A percentile compares a stretch with the other conserved stretches of the same genome.
These are phyloP conservation scores for Lindbergichthys nudifrons DNA, from an alignment of 2,797 vertebrate species.

Conservation along the genomic window DNA sequence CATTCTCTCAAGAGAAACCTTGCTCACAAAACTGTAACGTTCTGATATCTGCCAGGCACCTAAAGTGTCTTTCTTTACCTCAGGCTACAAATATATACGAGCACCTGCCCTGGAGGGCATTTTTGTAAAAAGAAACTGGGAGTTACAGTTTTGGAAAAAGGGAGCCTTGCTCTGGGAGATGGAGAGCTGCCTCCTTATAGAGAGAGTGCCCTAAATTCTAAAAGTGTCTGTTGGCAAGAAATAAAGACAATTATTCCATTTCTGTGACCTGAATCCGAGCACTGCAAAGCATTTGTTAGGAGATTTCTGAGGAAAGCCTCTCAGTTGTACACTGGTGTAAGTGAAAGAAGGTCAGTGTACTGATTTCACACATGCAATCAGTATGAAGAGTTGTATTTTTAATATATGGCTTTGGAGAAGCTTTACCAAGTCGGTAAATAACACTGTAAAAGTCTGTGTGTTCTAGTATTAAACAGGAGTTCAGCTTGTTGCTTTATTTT, in stretches of 20 bases:
- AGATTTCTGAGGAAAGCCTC: neutral
- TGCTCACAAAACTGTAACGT: slow-evolving; percentile 34
- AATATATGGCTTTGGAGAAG: no score
- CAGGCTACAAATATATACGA: slow-evolving; percentile 32
- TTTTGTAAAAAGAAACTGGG: slow-evolving; percentile 28
- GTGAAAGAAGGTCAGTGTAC: no score
- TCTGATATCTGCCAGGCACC: slow-evolving; percentile 30
- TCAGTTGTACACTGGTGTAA: no score
- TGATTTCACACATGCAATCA: no score
- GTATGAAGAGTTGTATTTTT: no score
- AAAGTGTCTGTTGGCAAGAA: slow-evolving; percentile 2
- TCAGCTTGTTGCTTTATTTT: neutral
- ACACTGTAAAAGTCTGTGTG: neutral
- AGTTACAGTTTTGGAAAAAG: neutral
- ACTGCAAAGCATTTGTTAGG: neutral
- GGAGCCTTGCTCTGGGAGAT: neutral
- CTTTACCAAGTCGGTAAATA: no score
- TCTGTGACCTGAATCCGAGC: neutral
- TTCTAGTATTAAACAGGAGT: neutral
- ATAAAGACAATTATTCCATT: slow-evolving; percentile 6
- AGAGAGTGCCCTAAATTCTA: neutral
- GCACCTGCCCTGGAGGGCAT: slow-evolving; percentile 4
- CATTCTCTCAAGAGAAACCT: slow-evolving; percentile 33
- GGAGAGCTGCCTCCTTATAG: neutral
- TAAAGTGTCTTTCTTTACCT: slow-evolving; percentile 41